Conservation (phyloP, 92 coral and sea anemone genomes). For the Epizoanthus rinbou region DNA sequence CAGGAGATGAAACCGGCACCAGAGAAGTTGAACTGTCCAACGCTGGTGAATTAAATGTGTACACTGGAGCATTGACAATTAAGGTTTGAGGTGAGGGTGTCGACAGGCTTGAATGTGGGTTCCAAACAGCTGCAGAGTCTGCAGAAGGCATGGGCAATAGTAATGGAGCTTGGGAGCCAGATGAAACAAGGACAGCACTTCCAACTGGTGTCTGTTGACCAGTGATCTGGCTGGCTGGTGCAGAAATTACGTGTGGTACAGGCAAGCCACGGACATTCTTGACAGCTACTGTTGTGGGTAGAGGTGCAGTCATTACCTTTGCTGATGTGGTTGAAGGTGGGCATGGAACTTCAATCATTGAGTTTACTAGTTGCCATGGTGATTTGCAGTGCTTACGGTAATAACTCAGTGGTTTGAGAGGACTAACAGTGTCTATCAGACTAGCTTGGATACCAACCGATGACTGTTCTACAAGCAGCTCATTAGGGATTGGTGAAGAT, state of each 20-base stretch:
- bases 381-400: constrained; percentile 50
- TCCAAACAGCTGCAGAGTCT: constrained; percentile 26
- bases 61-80: constrained; percentile 31
- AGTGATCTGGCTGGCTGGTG: constrained; percentile 9
- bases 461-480: constrained; percentile 64
- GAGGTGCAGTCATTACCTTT: background rate
- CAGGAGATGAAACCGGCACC: background rate
- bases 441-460: constrained; percentile 88
- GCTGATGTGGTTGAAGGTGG: background rate
- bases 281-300: background rate
- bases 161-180: constrained; percentile 26
- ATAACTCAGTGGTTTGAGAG: constrained; percentile 78
- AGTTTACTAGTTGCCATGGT: constrained; percentile 43
- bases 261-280: background rate
- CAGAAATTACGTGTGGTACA: background rate
- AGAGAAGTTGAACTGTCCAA: background rate
- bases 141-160: constrained; percentile 12
- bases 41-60: constrained; percentile 11
- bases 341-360: background rate
- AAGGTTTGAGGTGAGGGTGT: constrained; percentile 6
- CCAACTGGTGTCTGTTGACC: background rate
- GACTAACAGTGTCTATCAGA: constrained; percentile 83
- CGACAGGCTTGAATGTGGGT: constrained; percentile 1
- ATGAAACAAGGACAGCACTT: constrained; percentile 6
- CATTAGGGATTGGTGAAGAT: constrained; percentile 58